Evolutionary conservation across 2,888 invertebrate genomes (phyloP).

Genomic region (Callimorpha dominula): DNA sequence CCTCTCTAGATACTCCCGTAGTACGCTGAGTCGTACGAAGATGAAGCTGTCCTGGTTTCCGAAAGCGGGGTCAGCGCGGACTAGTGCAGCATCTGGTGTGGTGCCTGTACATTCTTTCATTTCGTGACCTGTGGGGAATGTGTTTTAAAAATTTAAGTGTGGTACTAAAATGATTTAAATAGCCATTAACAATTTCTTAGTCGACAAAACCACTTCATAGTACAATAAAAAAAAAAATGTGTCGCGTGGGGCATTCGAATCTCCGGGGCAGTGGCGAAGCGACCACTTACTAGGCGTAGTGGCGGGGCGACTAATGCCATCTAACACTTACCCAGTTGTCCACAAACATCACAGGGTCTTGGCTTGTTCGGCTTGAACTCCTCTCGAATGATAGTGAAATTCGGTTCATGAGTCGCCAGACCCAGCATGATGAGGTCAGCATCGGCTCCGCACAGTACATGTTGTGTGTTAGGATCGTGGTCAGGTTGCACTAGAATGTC

Average conservation of each 20-base stretch:
- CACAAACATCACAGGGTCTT: constrained; percentile 98
- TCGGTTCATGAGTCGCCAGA: constrained; percentile 98
- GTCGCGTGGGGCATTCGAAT: too few relatives aligned
- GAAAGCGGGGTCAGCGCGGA: constrained; percentile 88
- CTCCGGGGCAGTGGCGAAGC: too few relatives aligned
- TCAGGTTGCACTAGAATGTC: constrained; percentile 91
- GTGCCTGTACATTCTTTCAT: constrained; percentile 96
- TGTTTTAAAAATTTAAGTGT: too few relatives aligned
- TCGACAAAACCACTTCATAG: too few relatives aligned
- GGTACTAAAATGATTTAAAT: too few relatives aligned
- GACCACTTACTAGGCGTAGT: too few relatives aligned
- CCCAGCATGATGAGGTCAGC: constrained; percentile 99
- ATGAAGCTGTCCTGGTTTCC: constrained; percentile 95
- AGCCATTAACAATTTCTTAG: too few relatives aligned
- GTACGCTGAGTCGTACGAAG: constrained; percentile 96
- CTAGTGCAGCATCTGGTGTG: constrained; percentile 86
- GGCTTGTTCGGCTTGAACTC: constrained; percentile 99
- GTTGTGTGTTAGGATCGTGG: constrained; percentile 99
- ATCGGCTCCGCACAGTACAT: constrained; percentile 99
- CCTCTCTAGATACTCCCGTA: constrained; percentile 96
- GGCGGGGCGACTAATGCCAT: too few relatives aligned
- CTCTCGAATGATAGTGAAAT: constrained; percentile 99
- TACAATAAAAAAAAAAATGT: too few relatives aligned
- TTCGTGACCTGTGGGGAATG: constrained; percentile 90
- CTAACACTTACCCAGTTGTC: constrained; percentile 88